Evolutionary conservation across 2,888 invertebrate species (phyloP).

Genomic region (Sialis fuliginosa): DNA sequence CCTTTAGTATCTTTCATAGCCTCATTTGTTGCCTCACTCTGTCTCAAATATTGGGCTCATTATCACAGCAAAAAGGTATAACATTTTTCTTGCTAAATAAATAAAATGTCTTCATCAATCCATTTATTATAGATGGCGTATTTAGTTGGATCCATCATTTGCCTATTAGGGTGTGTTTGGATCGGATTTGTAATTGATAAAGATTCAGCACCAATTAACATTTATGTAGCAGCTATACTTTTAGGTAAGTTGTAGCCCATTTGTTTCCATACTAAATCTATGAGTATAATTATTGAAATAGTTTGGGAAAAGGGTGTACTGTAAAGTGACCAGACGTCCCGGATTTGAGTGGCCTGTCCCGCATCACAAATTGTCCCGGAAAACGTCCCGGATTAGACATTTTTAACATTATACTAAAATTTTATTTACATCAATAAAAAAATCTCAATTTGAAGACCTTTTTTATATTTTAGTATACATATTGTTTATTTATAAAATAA

Average conservation of each 20-base stretch:
- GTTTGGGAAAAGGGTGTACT: no score
- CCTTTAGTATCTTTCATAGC: constrained; percentile 59
- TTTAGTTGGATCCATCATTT: constrained; percentile 41
- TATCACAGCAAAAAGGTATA: constrained; percentile 50
- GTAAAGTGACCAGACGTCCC: no score
- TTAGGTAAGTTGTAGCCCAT: constrained; percentile 23
- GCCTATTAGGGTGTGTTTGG: constrained; percentile 43
- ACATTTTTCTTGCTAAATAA: no score
- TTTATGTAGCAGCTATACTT: constrained; percentile 35
- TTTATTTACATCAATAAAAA: no score
- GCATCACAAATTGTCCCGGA: no score
- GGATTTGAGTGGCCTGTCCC: no score
- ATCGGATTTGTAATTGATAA: constrained; percentile 32
- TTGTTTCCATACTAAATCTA: background rate
- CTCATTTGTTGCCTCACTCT: constrained; percentile 60
- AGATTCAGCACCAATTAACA: constrained; percentile 16
- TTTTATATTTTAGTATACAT: no score
- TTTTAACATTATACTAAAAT: no score
- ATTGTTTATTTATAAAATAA: no score
- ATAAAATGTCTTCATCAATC: background rate
- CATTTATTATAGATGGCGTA: constrained; percentile 35
- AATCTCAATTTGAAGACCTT: no score
- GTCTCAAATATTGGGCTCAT: constrained; percentile 48
- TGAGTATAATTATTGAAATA: background rate
- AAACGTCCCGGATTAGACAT: no score